Evolutionary conservation across 2,113 vertebrate species (phyloP).

Genomic region (Benitochromis conjunctus): DNA sequence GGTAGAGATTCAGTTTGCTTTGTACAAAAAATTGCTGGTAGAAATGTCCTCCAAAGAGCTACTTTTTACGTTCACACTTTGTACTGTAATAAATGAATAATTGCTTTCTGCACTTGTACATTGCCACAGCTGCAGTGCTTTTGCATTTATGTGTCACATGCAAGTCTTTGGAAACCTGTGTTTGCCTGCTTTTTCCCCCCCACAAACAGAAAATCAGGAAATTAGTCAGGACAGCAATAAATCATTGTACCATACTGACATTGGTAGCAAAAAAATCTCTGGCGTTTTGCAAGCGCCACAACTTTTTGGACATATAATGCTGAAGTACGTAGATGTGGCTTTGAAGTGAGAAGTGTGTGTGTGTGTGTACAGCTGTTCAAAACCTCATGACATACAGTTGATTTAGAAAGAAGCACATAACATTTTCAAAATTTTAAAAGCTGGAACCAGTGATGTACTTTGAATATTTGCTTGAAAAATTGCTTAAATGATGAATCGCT

Average conservation of each 20-base stretch:
- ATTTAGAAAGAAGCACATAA: neutral
- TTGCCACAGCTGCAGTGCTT: neutral
- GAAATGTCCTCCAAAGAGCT: neutral
- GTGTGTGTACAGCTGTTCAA: neutral
- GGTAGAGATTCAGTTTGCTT: neutral
- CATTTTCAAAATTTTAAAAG: neutral
- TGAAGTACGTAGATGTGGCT: neutral
- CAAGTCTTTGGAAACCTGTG: neutral
- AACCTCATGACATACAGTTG: neutral
- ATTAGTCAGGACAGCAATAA: neutral
- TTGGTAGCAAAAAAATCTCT: neutral
- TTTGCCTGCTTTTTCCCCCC: neutral
- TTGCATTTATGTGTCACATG: neutral
- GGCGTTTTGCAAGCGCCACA: rapidly evolving
- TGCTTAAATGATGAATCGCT: neutral
- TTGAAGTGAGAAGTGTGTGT: neutral
- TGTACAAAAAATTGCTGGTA: neutral
- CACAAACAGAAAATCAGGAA: neutral
- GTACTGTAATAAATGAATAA: neutral
- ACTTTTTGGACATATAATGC: neutral
- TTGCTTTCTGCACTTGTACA: neutral
- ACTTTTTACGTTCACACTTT: neutral
- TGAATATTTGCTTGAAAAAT: neutral
- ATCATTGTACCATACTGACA: neutral
- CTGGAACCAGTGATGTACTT: neutral